phyloP scores from a whole-genome alignment of 1,140 invertebrate genomes.

The Aphis gossypii region DNA sequence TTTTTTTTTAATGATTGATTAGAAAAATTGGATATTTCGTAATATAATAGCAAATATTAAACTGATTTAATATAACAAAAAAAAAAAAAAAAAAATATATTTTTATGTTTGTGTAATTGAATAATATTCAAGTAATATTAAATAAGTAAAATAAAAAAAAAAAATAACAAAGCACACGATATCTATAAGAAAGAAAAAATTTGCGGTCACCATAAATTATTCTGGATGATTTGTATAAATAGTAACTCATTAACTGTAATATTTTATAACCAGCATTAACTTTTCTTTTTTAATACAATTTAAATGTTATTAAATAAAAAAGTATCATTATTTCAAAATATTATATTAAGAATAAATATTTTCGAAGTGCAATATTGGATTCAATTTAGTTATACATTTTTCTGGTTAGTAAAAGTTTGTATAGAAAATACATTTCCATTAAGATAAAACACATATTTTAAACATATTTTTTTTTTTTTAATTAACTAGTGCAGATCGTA shows the following conservation, averaged over 20 bases:
- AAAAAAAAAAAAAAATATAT: not conserved
- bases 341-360: too few species aligned
- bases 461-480: not conserved
- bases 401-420: not conserved
- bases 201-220: too few species aligned
- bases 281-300: too few species aligned
- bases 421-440: not conserved
- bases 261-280: too few species aligned
- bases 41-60: not conserved
- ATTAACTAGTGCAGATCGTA: not conserved
- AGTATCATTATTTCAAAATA: too few species aligned
- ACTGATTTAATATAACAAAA: not conserved
- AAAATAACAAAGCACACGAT: not conserved
- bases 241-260: too few species aligned
- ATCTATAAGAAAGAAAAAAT: not conserved
- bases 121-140: not conserved
- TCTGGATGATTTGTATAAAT: too few species aligned
- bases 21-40: not conserved
- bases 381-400: not conserved
- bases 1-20: not conserved
- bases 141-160: not conserved
- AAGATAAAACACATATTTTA: not conserved
- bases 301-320: too few species aligned
- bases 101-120: not conserved
- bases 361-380: too few species aligned